Percentiles rank a stretch among this genome's conserved stretches.
These are phyloP conservation scores for Platysternon megacephalum DNA, from an alignment of 2,113 vertebrate genomes.

Conservation along the genomic window DNA sequence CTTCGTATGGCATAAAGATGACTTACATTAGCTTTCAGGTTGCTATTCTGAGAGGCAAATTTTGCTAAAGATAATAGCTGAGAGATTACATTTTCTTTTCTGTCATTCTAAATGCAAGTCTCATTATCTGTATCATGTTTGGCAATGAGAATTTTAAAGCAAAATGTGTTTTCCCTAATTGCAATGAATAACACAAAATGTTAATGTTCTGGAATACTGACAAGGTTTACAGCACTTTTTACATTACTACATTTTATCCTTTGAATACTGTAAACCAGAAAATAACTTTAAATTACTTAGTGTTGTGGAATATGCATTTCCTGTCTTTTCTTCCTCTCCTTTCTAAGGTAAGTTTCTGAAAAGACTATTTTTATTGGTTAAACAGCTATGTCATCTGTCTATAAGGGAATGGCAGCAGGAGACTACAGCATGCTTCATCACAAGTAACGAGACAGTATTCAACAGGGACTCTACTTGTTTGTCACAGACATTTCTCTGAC, in stretches of 20 bases:
- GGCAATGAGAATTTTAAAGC: conserved; percentile 78
- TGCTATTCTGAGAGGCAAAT: conserved; percentile 81
- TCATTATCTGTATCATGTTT: conserved; percentile 79
- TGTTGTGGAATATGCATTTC: conserved; percentile 54
- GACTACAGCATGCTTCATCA: conserved; percentile 67
- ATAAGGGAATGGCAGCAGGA: conserved; percentile 83
- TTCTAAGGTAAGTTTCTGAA: conserved; percentile 81
- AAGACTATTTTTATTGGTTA: conserved; percentile 75
- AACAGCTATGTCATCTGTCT: conserved; percentile 82
- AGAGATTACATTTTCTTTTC: conserved; percentile 77
- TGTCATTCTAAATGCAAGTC: conserved; percentile 79
- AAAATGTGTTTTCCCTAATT: conserved; percentile 79
- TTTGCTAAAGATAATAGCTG: conserved; percentile 81
- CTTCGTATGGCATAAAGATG: conserved; percentile 77
- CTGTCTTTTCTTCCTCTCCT: conserved; percentile 67
- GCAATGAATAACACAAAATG: conserved; percentile 72
- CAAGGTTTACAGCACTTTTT: conserved; percentile 65
- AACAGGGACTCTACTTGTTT: conserved; percentile 80
- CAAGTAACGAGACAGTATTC: conserved; percentile 85
- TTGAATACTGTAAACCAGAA: conserved; percentile 55
- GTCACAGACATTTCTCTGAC: conserved; percentile 80
- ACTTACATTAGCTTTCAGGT: conserved; percentile 84
- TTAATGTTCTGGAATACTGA: conserved; percentile 48
- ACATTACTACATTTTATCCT: conserved; percentile 55
- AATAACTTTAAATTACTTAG: conserved; percentile 70